Evolutionary conservation across 2,113 vertebrate species (phyloP), one percentile per base, ranked within the genome.

Genomic region (Muscicapa adusta): DNA sequence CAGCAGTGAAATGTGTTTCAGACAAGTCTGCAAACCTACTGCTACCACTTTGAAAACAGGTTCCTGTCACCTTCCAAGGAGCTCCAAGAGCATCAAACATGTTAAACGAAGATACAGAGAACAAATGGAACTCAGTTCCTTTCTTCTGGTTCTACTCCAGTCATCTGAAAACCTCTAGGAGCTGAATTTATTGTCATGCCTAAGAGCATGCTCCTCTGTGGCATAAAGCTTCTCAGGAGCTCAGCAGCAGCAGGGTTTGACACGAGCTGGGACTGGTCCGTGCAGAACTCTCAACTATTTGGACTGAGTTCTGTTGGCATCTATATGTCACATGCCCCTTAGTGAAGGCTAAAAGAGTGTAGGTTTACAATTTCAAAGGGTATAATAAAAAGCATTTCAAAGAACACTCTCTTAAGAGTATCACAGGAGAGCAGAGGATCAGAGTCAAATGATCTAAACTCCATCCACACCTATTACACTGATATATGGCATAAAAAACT

Each of bases 261-360:
- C 42, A 6, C 3, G 13, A 78, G 33, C 19, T 31, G 33, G 26
- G 18, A 56, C 26, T 23, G 26, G 23, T 28, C 38, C 36, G 45
- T 14, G 18, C 45, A 70, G 40, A 78, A n/a, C 42, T 57, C 51
- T 10, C 2, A 76, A 13, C 26, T 67, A 18, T 13, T 28, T 26
- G 12, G 43, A 71, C 28, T 1, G 0, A 17, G 19, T 57, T 76
- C 60, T 62, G 1, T 10, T 36, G 17, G 19, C n/a, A 66, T 12
- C 56, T 17, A 3, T 10, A 4, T 3, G 14, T 25, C 68, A 74
- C 8, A 9, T 9, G 6, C 2, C 14, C 5, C 12, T 23, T 25
- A 72, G 9, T 16, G 20, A 74, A 63, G n/a, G 33, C 36, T 61
- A 10, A 65, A 67, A 72, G 34, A 48, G 3, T 2, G 1, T 17